phyloP scores from a whole-genome alignment of 1,140 invertebrate genomes.

The Drosophila ficusphila region DNA sequence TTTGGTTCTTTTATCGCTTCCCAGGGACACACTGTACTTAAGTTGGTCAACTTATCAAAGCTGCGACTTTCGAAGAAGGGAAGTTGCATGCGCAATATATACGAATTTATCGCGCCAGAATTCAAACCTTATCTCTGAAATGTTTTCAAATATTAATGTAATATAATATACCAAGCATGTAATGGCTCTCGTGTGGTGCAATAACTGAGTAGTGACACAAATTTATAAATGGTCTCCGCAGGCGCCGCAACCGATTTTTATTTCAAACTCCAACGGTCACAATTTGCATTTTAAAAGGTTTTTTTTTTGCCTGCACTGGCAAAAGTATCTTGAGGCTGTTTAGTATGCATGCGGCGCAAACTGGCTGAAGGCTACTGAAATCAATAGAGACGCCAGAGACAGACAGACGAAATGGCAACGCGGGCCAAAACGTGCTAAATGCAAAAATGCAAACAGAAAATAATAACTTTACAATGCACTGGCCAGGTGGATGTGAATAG shows the following conservation, averaged over 20 bases:
- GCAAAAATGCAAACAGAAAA: conserved; percentile 36
- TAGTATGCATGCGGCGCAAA: conserved; percentile 64
- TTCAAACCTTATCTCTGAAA: conserved; percentile 20
- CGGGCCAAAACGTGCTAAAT: conserved; percentile 12
- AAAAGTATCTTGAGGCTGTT: conserved; percentile 28
- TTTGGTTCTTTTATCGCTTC: conserved; percentile 41
- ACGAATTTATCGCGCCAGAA: not conserved
- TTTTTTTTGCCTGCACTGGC: conserved; percentile 17
- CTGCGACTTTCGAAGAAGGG: conserved; percentile 30
- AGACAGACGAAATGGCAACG: conserved; percentile 6
- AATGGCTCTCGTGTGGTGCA: conserved; percentile 24
- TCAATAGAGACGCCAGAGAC: conserved; percentile 60
- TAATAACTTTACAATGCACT: conserved; percentile 61
- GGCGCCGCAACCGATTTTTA: conserved; percentile 45
- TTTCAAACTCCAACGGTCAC: conserved; percentile 65
- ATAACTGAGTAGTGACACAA: conserved; percentile 1
- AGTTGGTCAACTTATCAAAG: conserved; percentile 61
- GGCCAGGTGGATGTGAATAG: conserved; percentile 48
- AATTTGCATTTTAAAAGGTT: conserved; percentile 66
- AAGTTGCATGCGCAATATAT: conserved; percentile 38
- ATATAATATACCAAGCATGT: not conserved
- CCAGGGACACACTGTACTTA: conserved; percentile 18
- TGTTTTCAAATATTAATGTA: conserved; percentile 3
- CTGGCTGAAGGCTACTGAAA: conserved; percentile 76
- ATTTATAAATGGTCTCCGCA: conserved; percentile 5